Percentiles rank a stretch among this genome's conserved stretches.
phyloP scores from a whole-genome alignment of 2,113 vertebrate species.

The Syngnathus typhle region DNA sequence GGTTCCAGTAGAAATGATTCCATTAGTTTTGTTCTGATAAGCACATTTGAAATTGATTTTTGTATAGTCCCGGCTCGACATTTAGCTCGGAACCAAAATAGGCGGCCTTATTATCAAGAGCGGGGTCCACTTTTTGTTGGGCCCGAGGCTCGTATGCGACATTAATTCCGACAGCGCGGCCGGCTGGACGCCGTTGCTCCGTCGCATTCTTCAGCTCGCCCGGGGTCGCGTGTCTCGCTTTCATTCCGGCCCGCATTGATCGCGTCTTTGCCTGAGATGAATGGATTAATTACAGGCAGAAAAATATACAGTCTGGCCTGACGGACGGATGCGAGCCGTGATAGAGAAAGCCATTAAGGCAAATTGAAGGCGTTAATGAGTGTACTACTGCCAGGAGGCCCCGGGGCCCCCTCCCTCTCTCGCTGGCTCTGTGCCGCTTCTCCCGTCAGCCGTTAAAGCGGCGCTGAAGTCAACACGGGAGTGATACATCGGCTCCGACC shows the following conservation, averaged over 20 bases:
- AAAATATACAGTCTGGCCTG: conserved; percentile 58
- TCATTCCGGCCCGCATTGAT: conserved; percentile 65
- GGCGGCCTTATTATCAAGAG: conserved; percentile 31
- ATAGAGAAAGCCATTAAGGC: conserved; percentile 72
- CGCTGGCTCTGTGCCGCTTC: conserved; percentile 8
- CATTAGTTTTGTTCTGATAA: conserved; percentile 30
- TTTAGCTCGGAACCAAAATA: conserved; percentile 50
- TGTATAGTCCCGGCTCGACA: conserved; percentile 45
- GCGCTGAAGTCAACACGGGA: not conserved
- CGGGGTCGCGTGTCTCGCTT: conserved; percentile 36
- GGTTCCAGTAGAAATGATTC: conserved; percentile 3
- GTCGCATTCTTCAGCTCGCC: not conserved
- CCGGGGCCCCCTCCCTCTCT: conserved; percentile 29
- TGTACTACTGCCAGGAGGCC: conserved; percentile 60
- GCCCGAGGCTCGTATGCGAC: conserved; percentile 9
- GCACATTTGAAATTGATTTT: conserved; percentile 58
- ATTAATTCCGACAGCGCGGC: conserved; percentile 10
- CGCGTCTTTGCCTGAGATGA: conserved; percentile 67
- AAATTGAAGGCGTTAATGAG: conserved; percentile 78
- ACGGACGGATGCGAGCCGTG: conserved; percentile 50
- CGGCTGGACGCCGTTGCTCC: not conserved
- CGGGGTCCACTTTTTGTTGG: conserved; percentile 10
- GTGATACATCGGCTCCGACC: not conserved
- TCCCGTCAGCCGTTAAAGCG: not conserved
- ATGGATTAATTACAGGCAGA: conserved; percentile 75